A percentile compares a stretch with the other conserved stretches of the same genome.
Evolutionary conservation across 1,140 invertebrate species (phyloP).

Genomic region (Frieseomelitta varia): DNA sequence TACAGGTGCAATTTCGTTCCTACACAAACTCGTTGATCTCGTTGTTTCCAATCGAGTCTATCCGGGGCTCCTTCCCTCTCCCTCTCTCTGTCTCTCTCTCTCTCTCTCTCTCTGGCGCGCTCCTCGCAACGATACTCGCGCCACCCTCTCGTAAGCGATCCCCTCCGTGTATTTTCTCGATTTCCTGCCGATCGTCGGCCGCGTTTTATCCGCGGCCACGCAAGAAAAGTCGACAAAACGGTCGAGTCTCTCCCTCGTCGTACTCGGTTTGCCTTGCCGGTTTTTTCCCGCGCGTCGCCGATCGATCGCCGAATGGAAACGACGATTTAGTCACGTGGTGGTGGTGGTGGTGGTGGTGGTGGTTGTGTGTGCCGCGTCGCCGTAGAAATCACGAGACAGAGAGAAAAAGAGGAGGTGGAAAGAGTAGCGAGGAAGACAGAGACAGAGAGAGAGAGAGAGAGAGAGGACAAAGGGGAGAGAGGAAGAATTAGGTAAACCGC

Average conservation of each 20-base stretch:
- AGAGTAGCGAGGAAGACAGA: background rate
- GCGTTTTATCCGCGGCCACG: background rate
- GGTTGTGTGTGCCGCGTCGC: background rate
- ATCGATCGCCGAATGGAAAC: background rate
- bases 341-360: too few relatives aligned
- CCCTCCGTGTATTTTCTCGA: background rate
- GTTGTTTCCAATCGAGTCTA: background rate
- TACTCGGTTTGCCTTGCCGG: background rate
- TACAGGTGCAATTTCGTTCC: conserved; percentile 55
- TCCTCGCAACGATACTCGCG: background rate
- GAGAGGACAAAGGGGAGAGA: background rate
- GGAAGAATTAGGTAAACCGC: conserved; percentile 43
- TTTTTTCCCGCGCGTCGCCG: too few relatives aligned
- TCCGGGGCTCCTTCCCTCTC: background rate
- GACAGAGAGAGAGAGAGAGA: background rate
- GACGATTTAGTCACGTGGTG: background rate
- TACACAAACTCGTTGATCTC: conserved; percentile 37
- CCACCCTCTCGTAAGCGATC: too few relatives aligned
- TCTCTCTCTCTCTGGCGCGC: background rate
- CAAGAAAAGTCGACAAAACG: background rate
- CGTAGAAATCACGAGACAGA: background rate
- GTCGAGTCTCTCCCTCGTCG: too few relatives aligned
- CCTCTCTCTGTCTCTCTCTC: background rate
- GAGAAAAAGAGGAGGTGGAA: too few relatives aligned
- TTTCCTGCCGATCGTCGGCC: background rate